Base-by-base conservation (phyloP, 2,113 vertebrate species). In the Pheucticus melanocephalus region DNA sequence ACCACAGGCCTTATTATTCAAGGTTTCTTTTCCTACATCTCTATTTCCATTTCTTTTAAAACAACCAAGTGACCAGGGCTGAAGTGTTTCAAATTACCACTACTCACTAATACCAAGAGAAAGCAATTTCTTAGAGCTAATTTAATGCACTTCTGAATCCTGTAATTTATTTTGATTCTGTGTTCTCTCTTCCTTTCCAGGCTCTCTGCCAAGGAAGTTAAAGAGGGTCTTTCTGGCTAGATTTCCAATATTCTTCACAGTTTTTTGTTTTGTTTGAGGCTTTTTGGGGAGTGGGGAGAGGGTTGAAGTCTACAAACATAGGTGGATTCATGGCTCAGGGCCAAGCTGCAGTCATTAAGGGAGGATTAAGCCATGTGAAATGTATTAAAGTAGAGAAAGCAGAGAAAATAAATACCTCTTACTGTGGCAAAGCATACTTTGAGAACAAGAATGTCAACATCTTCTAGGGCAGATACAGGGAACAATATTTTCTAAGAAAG, bases 151-250 rank as follows among this genome's bases (percentile, higher is more conserved):
- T 95, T 95, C 78, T 96, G 92, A 97, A 96, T 95, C 81, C 68
- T 88, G 65, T 91, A 93, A 96, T 95, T 97, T 95, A 91, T 94
- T 96, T 95, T 95, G 86, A 94, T 96, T 95, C 84, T 73, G 57
- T 88, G 71, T 84, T 96, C 78, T 90, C 82, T 87, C 60, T 95
- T 91, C 75, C 68, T 75, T 94, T 86, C 94, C 53, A 92, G 95
- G 95, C 92, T 77, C 37, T 45, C 69, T 96, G 93, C 95, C 97
- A 95, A 86, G 66, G 12, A 86, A 93, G 78, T 83, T 86, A 78
- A 92, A 92, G 76, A 77, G 75, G 54, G 16, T 44, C 72, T 96
- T 94, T 92, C 72, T 96, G 79, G 82, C 68, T 78, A 66, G 48
- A 92, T 94, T 95, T 88, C 79, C 68, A 92, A 56, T 92, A 92